Conservation (phyloP, 2,888 invertebrate species). For the Lepidocyrtinus sp. region DNA sequence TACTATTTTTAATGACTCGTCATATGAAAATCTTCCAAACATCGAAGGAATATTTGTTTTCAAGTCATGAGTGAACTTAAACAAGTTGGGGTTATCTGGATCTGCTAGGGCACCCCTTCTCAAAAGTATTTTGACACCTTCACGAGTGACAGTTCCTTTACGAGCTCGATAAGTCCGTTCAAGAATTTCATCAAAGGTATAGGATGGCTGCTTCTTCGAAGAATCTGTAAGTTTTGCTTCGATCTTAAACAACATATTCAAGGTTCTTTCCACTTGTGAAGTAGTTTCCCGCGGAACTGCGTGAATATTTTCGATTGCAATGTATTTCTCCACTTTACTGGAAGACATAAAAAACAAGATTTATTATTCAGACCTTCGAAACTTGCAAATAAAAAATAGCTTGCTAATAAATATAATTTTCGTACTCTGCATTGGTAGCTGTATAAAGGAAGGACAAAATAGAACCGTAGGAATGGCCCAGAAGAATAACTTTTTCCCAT, state of each 20-base stretch:
- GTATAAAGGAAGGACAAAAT: conserved; percentile 61
- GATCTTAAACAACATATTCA: conserved; percentile 39
- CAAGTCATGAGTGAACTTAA: conserved; percentile 64
- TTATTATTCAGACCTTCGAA: neutral
- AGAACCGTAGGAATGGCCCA: conserved; percentile 67
- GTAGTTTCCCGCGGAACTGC: conserved; percentile 45
- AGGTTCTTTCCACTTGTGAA: conserved; percentile 22
- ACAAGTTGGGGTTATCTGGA: conserved; percentile 46
- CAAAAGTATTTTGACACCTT: conserved; percentile 60
- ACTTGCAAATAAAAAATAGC: neutral
- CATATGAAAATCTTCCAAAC: conserved; percentile 50
- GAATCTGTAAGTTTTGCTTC: conserved; percentile 58
- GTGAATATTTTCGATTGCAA: conserved; percentile 64
- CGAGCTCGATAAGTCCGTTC: conserved; percentile 54
- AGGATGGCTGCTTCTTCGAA: conserved; percentile 47
- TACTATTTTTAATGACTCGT: conserved; percentile 62
- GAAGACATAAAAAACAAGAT: neutral
- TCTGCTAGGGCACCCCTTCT: conserved; percentile 57
- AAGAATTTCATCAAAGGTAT: conserved; percentile 62
- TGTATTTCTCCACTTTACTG: conserved; percentile 61
- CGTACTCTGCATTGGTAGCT: conserved; percentile 63
- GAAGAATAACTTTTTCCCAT: conserved; percentile 63
- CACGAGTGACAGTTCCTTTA: conserved; percentile 52
- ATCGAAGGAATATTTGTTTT: conserved; percentile 62
- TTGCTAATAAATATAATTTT: neutral